A percentile compares a stretch with the other conserved stretches of the same genome.
phyloP scores from a whole-genome alignment of 2,797 vertebrate genomes.

The Orestias chungarensis region DNA sequence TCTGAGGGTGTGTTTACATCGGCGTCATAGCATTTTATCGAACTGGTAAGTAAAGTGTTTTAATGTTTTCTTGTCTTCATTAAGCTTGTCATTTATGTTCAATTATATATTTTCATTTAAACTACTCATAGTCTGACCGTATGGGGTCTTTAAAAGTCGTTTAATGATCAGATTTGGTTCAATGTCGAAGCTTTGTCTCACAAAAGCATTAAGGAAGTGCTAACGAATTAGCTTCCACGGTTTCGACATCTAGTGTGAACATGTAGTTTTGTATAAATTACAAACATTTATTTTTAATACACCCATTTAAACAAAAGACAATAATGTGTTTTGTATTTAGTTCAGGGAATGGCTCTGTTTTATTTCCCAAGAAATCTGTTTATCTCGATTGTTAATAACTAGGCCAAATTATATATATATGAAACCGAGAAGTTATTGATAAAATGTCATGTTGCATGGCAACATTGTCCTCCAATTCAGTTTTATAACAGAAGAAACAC shows the following conservation, averaged over 20 bases:
- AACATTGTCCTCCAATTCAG: background rate
- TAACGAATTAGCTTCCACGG: conserved; percentile 51
- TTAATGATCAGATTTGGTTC: background rate
- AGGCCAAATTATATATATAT: background rate
- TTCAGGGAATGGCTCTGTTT: background rate
- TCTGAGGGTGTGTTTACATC: conserved; percentile 68
- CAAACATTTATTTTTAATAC: background rate
- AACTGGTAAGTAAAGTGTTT: conserved; percentile 60
- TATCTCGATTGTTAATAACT: background rate
- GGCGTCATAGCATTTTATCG: conserved; percentile 61
- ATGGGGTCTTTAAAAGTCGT: fast-evolving
- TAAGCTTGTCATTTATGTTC: background rate
- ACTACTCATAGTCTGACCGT: fast-evolving
- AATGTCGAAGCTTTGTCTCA: background rate
- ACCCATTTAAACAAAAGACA: background rate
- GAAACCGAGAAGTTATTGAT: background rate
- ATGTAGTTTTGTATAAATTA: conserved; percentile 40
- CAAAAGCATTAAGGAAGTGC: conserved; percentile 47
- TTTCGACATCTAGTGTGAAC: conserved; percentile 54
- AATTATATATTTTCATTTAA: fast-evolving
- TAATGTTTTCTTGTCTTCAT: conserved; percentile 21
- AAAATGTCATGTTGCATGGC: background rate
- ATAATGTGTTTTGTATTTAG: background rate
- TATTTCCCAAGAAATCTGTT: background rate
- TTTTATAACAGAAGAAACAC: background rate